Evolutionary conservation across 2,797 vertebrate species (phyloP).

Genomic region (Hypotaenidia okinawae): DNA sequence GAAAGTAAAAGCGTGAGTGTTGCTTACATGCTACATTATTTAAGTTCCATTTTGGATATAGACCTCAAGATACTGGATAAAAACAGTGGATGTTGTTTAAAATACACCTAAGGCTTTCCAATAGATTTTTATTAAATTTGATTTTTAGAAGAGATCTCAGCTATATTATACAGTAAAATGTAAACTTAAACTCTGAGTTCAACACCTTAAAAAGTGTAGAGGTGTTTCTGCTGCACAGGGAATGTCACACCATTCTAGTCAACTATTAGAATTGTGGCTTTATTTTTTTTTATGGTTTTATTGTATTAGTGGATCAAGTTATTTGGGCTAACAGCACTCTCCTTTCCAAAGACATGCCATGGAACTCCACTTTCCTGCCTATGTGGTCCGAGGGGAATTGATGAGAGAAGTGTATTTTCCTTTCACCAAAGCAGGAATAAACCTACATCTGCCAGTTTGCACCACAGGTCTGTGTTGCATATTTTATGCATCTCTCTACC

Average conservation of each 20-base stretch:
- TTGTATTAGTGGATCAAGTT: not conserved
- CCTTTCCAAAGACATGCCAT: rapidly evolving
- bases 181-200: not conserved
- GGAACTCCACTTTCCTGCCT: not conserved
- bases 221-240: not conserved
- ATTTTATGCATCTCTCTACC: not conserved
- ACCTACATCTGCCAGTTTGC: not conserved
- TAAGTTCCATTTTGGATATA: not conserved
- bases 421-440: conserved; percentile 18
- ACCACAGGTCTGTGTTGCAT: not conserved
- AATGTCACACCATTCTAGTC: not conserved
- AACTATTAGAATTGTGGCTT: not conserved
- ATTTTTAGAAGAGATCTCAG: not conserved
- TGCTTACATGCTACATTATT: not conserved
- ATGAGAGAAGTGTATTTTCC: not conserved
- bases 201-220: not conserved
- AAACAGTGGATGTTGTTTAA: not conserved
- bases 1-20: not conserved
- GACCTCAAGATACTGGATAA: not conserved
- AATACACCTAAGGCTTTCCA: not conserved
- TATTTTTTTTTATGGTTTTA: not conserved
- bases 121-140: not conserved
- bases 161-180: not conserved
- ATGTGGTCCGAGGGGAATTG: not conserved
- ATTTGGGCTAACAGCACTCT: not conserved